Evolutionary conservation across 2,797 vertebrate genomes (phyloP).

Genomic region (Danio tinwini): DNA sequence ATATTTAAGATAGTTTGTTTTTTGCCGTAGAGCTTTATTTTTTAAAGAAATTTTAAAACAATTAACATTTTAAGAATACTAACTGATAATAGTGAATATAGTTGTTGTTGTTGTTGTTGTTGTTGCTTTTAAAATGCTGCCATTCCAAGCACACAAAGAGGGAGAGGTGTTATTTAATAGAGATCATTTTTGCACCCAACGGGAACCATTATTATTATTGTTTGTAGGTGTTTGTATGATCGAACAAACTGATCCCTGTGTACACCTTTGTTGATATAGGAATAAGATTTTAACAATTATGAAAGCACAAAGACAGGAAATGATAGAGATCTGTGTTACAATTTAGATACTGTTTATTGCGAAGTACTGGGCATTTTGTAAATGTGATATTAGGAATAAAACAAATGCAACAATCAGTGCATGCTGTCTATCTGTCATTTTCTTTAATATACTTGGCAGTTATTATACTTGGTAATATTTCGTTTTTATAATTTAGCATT

Average conservation of each 20-base stretch:
- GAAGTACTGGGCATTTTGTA: background rate
- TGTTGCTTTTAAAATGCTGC: background rate
- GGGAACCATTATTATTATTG: slow-evolving; percentile 10
- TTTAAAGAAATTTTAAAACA: background rate
- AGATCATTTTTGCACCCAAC: slow-evolving; percentile 2
- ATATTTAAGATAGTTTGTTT: slow-evolving; percentile 15
- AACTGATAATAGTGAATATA: background rate
- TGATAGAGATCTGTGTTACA: background rate
- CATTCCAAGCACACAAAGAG: background rate
- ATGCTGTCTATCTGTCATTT: background rate
- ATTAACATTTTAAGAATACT: background rate
- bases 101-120: background rate
- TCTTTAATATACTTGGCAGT: background rate
- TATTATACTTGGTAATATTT: background rate
- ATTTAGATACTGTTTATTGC: background rate
- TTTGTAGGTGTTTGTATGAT: background rate
- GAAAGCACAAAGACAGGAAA: slow-evolving; percentile 30
- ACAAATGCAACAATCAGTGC: background rate
- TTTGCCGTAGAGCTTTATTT: slow-evolving; percentile 18
- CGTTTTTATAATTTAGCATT: background rate
- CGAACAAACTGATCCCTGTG: background rate
- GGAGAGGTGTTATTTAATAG: background rate
- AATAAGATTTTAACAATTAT: slow-evolving; percentile 1
- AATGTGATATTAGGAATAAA: background rate
- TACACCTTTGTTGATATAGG: slow-evolving; percentile 5